Evolutionary conservation across 1,140 invertebrate species (phyloP), one percentile per base, ranked within the genome.

Genomic region (Chymomyza costata): DNA sequence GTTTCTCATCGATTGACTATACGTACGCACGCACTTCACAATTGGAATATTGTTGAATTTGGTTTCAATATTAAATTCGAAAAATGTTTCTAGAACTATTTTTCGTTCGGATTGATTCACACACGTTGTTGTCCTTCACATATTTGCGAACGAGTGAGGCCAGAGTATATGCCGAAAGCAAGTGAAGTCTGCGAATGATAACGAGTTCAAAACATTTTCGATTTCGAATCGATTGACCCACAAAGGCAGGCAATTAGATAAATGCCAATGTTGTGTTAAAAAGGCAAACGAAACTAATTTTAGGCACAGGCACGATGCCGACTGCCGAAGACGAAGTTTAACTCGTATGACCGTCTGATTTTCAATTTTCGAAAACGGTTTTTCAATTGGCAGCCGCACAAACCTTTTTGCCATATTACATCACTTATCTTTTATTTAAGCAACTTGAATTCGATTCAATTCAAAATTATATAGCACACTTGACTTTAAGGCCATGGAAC

Each of bases 121-220:
- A 56, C 60, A 67, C 73, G 74, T 73, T 56, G 67, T 68, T 80
- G 73, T 80, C 73, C 73, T 80, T 80, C 73, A 80, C 73, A 80
- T 80, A 65, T 65, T 81, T 68, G 68, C 73, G 65, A 65, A 73
- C 64, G 68, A 81, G 67, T 73, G 68, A 65, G 71, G 63, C 67
- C 68, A 80, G 49, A 54, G 55, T 16, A 13, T 17, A 6, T 34
- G 13, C 11, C 32, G 32, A 34, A 10, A 10, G 65, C 56, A 57
- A 46, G 57, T 53, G 37, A 58, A 66, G 57, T 80, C 73, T 80
- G 62, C 64, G 50, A 55, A 49, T 62, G 49, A 35, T 73, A 80
- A 80, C 74, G 74, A 81, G 73, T 80, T 80, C 73, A 80, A 80
- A 67, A 80, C 73, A n/a, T 80, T 80, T 68, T 80, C 67, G 67